These are phyloP conservation scores for Eulemur macaco DNA, from an alignment of 2,113 vertebrate genomes.

Conservation along the genomic window DNA sequence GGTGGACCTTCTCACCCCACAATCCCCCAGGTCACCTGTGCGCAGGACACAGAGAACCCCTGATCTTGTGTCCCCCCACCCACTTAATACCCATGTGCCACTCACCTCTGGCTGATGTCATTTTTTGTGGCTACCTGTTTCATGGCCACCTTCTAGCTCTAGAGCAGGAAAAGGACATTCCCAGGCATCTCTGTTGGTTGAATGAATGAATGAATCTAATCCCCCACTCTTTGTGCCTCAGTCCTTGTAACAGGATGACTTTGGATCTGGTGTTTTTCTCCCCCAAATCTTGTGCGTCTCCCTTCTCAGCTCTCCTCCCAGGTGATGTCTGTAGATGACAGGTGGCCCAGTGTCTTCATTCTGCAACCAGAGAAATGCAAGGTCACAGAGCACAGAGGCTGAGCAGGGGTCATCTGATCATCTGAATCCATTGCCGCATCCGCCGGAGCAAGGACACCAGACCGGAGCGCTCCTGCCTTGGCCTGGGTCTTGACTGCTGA, in stretches of 20 bases:
- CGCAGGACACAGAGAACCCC: too few species aligned
- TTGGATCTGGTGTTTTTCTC: not conserved
- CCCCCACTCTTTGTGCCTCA: not conserved
- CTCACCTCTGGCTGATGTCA: not conserved
- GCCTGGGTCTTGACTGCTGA: not conserved
- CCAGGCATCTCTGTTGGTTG: not conserved
- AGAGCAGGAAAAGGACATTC: not conserved
- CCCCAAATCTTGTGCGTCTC: not conserved
- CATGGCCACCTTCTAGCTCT: not conserved
- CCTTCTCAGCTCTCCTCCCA: not conserved
- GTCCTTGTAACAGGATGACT: not conserved
- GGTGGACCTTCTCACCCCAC: not conserved
- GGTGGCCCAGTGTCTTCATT: not conserved
- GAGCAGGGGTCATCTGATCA: not conserved
- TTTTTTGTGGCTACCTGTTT: not conserved
- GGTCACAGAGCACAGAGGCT: not conserved
- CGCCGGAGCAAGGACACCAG: not conserved
- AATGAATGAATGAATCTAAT: not conserved
- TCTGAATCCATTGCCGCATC: fast-evolving
- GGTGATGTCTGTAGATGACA: not conserved
- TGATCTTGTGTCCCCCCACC: not conserved
- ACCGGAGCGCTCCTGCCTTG: not conserved
- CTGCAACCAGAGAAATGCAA: not conserved
- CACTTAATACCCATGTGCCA: fast-evolving
- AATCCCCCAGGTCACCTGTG: not conserved